Conservation (phyloP, 2,797 vertebrate species). For the Cossypha heuglini region DNA sequence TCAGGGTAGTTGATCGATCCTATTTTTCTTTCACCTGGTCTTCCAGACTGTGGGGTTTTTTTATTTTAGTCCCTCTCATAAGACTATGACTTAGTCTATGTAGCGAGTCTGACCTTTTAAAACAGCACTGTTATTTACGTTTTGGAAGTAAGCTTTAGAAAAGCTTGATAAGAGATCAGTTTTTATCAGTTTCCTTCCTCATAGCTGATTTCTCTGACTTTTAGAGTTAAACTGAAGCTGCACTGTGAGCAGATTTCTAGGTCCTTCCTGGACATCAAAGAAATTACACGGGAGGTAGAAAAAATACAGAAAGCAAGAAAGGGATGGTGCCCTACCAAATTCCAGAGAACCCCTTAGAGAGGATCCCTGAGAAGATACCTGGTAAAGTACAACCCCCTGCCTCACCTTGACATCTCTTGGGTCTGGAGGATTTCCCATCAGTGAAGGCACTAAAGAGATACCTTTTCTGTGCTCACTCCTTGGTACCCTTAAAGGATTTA, state of each 20-base stretch:
- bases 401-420: not conserved
- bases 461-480: not conserved
- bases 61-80: not conserved
- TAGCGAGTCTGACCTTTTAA: not conserved
- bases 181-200: not conserved
- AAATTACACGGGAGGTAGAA: not conserved
- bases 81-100: not conserved
- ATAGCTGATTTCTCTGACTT: not conserved
- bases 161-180: not conserved
- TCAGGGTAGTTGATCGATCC: not conserved
- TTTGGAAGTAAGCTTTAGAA: not conserved
- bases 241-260: not conserved
- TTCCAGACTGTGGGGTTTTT: not conserved
- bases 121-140: not conserved
- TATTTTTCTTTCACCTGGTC: not conserved
- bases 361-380: not conserved
- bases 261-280: not conserved
- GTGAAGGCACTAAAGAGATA: not conserved
- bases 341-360: not conserved
- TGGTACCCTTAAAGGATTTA: not conserved
- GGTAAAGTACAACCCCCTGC: not conserved
- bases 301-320: not conserved
- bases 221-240: not conserved
- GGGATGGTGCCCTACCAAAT: not conserved
- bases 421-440: not conserved